Base-by-base conservation (phyloP, 2,113 vertebrate genomes). In the Lamprotornis superbus region DNA sequence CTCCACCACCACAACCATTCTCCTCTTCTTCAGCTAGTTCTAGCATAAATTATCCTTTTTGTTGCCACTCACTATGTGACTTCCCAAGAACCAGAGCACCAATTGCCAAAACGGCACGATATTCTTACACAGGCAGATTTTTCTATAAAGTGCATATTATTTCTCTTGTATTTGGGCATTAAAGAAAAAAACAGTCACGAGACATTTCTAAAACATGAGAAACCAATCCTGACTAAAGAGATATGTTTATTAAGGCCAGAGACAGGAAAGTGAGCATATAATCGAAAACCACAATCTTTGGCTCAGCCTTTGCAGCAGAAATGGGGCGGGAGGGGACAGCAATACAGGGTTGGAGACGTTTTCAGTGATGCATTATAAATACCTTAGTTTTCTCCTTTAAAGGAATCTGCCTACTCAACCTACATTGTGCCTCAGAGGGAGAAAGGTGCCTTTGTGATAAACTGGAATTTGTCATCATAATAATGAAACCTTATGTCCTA, bases 31-130 rank as follows among this genome's bases (percentile, higher is more conserved):
- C 93, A 96, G 92, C 95, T 93, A 39, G 92, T 91, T 95, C 25
- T 93, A 88, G 74, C 46, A 93, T 87, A 93, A 97, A 96, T 97
- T 94, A 87, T 69, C 91, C 73, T 91, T 97, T 94, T 79, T 93
- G 79, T 95, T 97, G 94, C 82, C 90, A 93, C 93, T 76, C 67
- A 76, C 86, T 84, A 86, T 60, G 65, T 35, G 73, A 79, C 92
- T 95, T 95, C 85, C 87, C 90, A 77, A 59, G 63, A 91, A 94
- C 73, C 79, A 73, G 87, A 82, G 67, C 19, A 4, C 56, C 82
- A 94, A 60, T 16, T 74, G 90, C 87, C 96, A 96, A 95, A 95
- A 94, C 4, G 89, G 69, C 80, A 83, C 42, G 63, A 73, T 73
- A 90, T 73, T 64, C 59, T 85, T 44, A 76, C 20, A 57, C 14